phyloP scores from a whole-genome alignment of 2,797 vertebrate genomes.

The Ctenopoma multispine region DNA sequence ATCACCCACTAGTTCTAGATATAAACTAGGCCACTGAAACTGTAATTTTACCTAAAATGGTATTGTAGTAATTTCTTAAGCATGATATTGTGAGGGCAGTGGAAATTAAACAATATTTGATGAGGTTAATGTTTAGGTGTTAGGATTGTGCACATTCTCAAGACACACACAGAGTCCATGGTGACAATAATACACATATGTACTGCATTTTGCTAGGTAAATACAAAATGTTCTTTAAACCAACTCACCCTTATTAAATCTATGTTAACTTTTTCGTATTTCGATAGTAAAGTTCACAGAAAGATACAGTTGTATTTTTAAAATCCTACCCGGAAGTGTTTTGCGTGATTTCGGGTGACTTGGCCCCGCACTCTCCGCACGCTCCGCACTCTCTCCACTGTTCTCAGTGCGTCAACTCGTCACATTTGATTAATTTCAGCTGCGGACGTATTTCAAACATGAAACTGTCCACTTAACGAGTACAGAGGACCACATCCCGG shows the following conservation, averaged over 20 bases:
- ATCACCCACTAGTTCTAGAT: not conserved
- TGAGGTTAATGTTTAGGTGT: too few relatives aligned
- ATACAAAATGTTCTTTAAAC: too few relatives aligned
- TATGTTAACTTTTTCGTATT: too few relatives aligned
- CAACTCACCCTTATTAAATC: too few relatives aligned
- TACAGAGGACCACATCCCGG: fast-evolving
- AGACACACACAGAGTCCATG: too few relatives aligned
- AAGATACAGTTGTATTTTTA: not conserved
- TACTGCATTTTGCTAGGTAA: too few relatives aligned
- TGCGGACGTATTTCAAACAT: not conserved
- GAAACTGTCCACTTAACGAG: not conserved
- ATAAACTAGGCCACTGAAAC: not conserved
- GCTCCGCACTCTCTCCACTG: too few relatives aligned
- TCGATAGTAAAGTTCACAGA: too few relatives aligned
- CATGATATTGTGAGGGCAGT: too few relatives aligned
- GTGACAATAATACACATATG: not conserved
- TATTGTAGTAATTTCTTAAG: too few relatives aligned
- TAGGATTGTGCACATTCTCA: too few relatives aligned
- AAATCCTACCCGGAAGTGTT: not conserved
- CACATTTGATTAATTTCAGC: slow-evolving; percentile 38
- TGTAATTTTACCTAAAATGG: not conserved
- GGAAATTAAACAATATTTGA: too few relatives aligned
- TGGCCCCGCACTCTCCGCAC: not conserved
- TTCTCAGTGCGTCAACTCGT: slow-evolving; percentile 23
- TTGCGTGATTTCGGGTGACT: fast-evolving